A percentile compares a stretch with the other conserved stretches of the same genome.
phyloP scores from a whole-genome alignment of 2,113 vertebrate species.

The Carassius auratus region DNA sequence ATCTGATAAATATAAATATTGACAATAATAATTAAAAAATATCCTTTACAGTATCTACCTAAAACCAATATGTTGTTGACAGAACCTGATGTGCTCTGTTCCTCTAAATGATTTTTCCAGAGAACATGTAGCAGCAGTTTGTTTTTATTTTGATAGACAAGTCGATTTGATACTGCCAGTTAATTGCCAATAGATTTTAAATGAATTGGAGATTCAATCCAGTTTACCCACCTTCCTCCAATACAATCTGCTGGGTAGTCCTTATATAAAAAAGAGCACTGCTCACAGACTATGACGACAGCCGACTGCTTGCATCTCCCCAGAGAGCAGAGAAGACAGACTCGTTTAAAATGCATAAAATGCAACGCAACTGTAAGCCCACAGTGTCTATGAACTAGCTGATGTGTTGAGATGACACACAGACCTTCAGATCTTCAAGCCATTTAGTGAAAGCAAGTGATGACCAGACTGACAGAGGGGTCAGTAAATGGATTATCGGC shows the following conservation, averaged over 20 bases:
- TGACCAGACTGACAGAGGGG: not conserved
- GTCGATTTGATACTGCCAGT: not conserved
- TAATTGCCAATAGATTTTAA: not conserved
- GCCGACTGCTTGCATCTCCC: not conserved
- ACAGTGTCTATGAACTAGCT: slow-evolving; percentile 6
- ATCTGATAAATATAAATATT: not conserved
- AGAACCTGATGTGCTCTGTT: not conserved
- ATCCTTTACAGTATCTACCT: not conserved
- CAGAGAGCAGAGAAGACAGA: not conserved
- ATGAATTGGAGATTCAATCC: not conserved
- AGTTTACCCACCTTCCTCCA: not conserved
- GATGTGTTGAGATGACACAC: not conserved
- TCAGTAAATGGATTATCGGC: slow-evolving; percentile 26
- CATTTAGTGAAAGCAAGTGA: not conserved
- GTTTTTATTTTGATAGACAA: not conserved
- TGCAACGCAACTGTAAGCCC: not conserved
- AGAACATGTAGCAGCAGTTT: not conserved
- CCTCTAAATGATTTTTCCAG: not conserved
- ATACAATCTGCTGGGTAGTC: not conserved
- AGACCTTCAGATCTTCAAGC: not conserved
- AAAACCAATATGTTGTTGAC: not conserved
- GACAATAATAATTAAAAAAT: too few species aligned
- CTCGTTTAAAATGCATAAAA: slow-evolving; percentile 19
- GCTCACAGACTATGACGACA: not conserved
- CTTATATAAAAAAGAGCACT: not conserved